Conservation (phyloP, 2,113 vertebrate species). For the Oxygymnocypris stewartii region DNA sequence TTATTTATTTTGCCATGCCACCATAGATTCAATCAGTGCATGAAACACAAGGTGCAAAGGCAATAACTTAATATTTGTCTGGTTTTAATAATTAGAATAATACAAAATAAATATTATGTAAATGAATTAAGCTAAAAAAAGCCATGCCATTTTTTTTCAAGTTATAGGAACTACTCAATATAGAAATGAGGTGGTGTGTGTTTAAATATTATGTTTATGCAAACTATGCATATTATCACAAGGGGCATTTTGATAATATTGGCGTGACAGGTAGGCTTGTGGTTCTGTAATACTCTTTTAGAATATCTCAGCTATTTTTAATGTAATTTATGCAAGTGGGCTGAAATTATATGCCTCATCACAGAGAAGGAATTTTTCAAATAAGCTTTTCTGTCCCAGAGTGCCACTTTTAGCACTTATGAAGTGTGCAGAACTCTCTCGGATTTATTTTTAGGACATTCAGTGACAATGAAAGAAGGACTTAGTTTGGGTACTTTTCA, state of each 20-base stretch:
- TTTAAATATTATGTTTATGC: background rate
- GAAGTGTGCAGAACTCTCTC: background rate
- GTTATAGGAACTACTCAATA: background rate
- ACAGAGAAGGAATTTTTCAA: slow-evolving; percentile 46
- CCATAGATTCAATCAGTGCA: no score
- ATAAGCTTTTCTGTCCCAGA: slow-evolving; percentile 48
- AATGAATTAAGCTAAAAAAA: background rate
- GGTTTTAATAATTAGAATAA: background rate
- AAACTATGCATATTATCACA: background rate
- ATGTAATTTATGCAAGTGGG: slow-evolving; percentile 46
- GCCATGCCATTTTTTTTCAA: background rate
- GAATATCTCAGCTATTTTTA: slow-evolving; percentile 45
- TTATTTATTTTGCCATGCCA: no score
- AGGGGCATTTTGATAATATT: slow-evolving; percentile 1
- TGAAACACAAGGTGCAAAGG: background rate
- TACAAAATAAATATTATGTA: background rate
- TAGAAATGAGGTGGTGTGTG: background rate
- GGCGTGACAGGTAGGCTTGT: slow-evolving; percentile 19
- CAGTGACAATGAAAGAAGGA: slow-evolving; percentile 19
- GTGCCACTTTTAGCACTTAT: background rate
- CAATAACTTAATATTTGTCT: background rate
- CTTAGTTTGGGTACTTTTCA: slow-evolving; percentile 10
- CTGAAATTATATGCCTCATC: slow-evolving; percentile 54
- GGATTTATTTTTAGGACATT: slow-evolving; percentile 45
- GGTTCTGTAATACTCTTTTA: slow-evolving; percentile 17